Evolutionary conservation across 2,797 vertebrate species (phyloP), one percentile per base, ranked within the genome.

Genomic region (Ctenochaetus hawaiiensis): DNA sequence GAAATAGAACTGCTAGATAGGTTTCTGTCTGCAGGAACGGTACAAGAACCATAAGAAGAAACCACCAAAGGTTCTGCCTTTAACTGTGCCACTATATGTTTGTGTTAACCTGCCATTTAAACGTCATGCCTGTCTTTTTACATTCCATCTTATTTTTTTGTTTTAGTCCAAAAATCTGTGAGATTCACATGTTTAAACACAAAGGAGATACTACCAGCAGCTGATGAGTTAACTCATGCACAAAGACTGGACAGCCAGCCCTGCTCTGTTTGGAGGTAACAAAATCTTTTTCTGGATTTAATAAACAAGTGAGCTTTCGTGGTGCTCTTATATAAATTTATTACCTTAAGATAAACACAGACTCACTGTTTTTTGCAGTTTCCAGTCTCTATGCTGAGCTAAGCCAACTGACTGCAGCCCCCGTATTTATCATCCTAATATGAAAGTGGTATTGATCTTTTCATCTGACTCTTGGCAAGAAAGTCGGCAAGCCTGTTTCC

Each of bases 11-110:
- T 56, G 60, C 54, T 17, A 37, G 20, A 49, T n/a, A 20, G 22
- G 53, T 44, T 49, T 67, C 52, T 60, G 69, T 68, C 64, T 72
- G 43, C 69, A 62, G 76, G 17, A 43, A 18, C 2, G 51, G 20
- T 58, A 64, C 43, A 23, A 18, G n/a, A 49, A 44, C 26, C 47
- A 17, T 14, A 6, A 41, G 7, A n/a, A 58, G 16, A 54, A 45
- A n/a, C n/a, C 23, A 60, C 30, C 4, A 45, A 63, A 47, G 30
- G 22, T 45, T 45, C 53, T 26, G 26, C 26, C 26, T 26, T 26
- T 26, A 26, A 26, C 26, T 26, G 26, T 26, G 26, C 26, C 26
- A 26, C 26, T 26, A 26, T 2, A 26, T 26, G 26, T 26, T 26
- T 26, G 26, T 26, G 26, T 26, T 39, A 47, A 48, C n/a, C 14